Evolutionary conservation across 2,113 vertebrate genomes (phyloP), one percentile per base, ranked within the genome.

Genomic region (mouse (Mus musculus)): DNA sequence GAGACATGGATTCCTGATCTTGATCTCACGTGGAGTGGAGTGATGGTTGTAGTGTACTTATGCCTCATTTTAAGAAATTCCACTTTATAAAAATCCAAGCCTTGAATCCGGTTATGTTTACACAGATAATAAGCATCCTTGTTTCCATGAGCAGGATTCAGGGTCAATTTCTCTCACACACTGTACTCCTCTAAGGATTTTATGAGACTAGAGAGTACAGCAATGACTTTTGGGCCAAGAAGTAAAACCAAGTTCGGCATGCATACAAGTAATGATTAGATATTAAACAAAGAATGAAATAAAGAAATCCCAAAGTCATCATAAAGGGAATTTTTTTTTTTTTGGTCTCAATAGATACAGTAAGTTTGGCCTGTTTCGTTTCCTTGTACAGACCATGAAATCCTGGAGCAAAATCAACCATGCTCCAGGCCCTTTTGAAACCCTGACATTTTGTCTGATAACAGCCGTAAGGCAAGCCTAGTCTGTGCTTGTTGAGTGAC

Each of bases 211-310:
- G 33, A 94, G 76, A 94, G 94, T 76, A 94, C n/a, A 39, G 94
- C 42, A 2, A 9, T 8, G 42, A 84, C 33, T 80, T 92, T 11
- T 39, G 90, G 75, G 67, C 75, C 77, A 93, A 90, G 71, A 91
- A 96, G 26, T 67, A 89, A 96, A 94, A 90, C 75, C 54, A 33
- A 91, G n/a, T 59, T 85, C 88, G 76, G 59, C 42, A 33, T 33
- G 90, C 26, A 94, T 9, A 14, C 3, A 95, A 95, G 81, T 67
- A 19, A 77, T 33, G n/a, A 96, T 75, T 86, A 93, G 3, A 76
- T 89, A 89, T 49, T 89, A 92, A 52, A 69, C 63, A 80, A 93
- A 86, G 36, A 89, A 75, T 88, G 88, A 92, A 78, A 19, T 67
- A 52, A 93, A 81, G 22, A 86, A 80, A 90, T 19, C 82, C 65